Percentiles rank a stretch among this genome's conserved stretches.
Evolutionary conservation across 2,888 invertebrate species (phyloP).

Genomic region (Autographa pulchrina): DNA sequence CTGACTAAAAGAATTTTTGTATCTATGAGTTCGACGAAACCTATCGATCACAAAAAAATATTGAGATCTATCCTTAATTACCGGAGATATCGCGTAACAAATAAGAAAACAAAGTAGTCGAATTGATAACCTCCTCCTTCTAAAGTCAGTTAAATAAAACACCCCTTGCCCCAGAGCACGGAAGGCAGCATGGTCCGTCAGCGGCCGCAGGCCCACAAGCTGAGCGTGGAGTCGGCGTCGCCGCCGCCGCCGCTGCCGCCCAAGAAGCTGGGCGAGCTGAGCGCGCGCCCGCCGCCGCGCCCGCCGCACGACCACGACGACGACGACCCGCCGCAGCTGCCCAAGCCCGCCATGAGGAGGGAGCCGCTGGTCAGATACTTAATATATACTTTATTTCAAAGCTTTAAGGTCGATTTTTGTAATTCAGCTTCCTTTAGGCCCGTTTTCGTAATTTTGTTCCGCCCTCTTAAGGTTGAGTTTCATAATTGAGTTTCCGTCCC

Average conservation of each 20-base stretch:
- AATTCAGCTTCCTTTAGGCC: too few relatives aligned
- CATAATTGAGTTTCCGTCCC: too few relatives aligned
- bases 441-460: too few relatives aligned
- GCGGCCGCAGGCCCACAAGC: conserved; percentile 63
- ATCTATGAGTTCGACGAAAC: too few relatives aligned
- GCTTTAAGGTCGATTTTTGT: neutral
- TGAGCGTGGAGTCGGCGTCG: conserved; percentile 82
- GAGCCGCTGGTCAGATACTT: conserved; percentile 69
- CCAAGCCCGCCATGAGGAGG: conserved; percentile 78
- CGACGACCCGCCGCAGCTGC: conserved; percentile 79
- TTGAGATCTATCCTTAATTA: too few relatives aligned
- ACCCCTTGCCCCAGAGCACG: conserved; percentile 65
- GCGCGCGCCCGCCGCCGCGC: conserved; percentile 88
- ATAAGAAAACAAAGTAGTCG: too few relatives aligned
- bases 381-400: neutral
- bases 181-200: conserved; percentile 76
- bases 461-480: too few relatives aligned
- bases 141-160: too few relatives aligned
- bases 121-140: too few relatives aligned
- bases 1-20: too few relatives aligned
- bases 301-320: conserved; percentile 88
- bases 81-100: too few relatives aligned
- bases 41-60: too few relatives aligned
- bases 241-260: conserved; percentile 92
- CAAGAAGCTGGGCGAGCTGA: conserved; percentile 79